Conservation (phyloP, 2,113 vertebrate species). For the human (Homo sapiens) region DNA sequence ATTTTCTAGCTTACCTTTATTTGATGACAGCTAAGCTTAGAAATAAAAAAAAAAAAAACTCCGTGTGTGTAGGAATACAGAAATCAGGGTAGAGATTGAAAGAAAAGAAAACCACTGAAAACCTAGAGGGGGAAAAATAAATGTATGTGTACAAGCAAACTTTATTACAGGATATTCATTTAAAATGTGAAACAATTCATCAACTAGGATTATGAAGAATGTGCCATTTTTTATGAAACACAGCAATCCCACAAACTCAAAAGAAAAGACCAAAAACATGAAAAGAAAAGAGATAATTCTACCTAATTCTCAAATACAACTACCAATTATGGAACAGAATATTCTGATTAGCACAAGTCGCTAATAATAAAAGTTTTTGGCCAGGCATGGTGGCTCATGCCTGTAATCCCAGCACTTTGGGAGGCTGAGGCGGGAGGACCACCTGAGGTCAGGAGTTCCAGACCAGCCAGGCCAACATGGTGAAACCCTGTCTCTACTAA, state of each 20-base stretch:
- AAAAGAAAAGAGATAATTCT: background rate
- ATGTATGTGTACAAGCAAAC: background rate
- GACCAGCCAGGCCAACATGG: too few relatives aligned
- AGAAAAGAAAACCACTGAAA: background rate
- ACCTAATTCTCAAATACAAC: slow-evolving; percentile 27
- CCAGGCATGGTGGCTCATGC: too few relatives aligned
- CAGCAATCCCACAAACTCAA: background rate
- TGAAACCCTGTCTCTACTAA: too few relatives aligned
- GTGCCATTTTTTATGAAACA: background rate
- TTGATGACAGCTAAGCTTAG: background rate
- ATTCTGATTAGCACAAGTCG: background rate
- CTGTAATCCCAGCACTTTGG: too few relatives aligned
- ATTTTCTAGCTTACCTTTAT: background rate
- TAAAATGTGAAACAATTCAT: slow-evolving; percentile 17
- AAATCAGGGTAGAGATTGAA: background rate
- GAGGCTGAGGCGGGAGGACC: too few relatives aligned
- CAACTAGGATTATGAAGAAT: background rate
- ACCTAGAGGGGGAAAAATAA: background rate
- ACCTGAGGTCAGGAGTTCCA: too few relatives aligned
- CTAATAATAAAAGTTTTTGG: slow-evolving; percentile 17
- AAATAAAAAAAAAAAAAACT: background rate
- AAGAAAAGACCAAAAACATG: background rate
- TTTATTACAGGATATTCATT: background rate
- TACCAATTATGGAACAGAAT: slow-evolving; percentile 16
- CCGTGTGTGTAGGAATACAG: background rate